Conservation (phyloP, 2,888 invertebrate species). For the Tethea ocularis region DNA sequence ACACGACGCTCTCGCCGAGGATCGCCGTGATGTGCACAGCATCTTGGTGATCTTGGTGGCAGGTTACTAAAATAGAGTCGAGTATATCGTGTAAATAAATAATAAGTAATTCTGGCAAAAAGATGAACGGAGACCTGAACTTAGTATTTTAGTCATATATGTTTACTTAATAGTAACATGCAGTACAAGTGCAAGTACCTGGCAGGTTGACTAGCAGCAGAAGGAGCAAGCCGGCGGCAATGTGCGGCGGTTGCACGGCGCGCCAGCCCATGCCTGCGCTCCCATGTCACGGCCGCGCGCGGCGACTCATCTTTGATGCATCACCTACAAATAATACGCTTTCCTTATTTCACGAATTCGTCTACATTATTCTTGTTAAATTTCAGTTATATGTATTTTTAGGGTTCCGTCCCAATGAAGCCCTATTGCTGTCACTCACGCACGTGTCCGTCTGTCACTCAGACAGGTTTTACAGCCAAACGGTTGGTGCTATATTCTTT, state of each 20-base stretch:
- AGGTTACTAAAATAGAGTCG: slow-evolving; percentile 83
- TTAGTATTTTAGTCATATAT: background rate
- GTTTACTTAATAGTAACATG: slow-evolving; percentile 8
- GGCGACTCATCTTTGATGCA: slow-evolving; percentile 90
- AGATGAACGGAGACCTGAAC: background rate
- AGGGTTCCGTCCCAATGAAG: no score
- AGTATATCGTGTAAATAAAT: background rate
- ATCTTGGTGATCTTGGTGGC: slow-evolving; percentile 94
- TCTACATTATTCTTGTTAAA: no score
- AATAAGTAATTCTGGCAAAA: no score
- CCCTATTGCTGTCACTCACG: no score
- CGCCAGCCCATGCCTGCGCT: slow-evolving; percentile 96
- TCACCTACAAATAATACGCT: slow-evolving; percentile 58
- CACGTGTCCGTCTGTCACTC: no score
- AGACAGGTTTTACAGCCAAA: no score
- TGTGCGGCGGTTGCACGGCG: slow-evolving; percentile 90
- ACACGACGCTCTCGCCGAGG: slow-evolving; percentile 97
- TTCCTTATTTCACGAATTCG: background rate
- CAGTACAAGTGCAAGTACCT: no score
- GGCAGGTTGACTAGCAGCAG: slow-evolving; percentile 81
- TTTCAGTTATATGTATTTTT: no score
- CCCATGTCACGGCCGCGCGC: slow-evolving; percentile 90
- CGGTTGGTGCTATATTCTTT: no score
- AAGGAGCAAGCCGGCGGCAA: slow-evolving; percentile 85
- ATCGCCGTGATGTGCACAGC: slow-evolving; percentile 98